Percentiles rank a stretch among this genome's conserved stretches.
Conservation (phyloP, 2,888 invertebrate genomes). For the Macrostomum cliftonense region DNA sequence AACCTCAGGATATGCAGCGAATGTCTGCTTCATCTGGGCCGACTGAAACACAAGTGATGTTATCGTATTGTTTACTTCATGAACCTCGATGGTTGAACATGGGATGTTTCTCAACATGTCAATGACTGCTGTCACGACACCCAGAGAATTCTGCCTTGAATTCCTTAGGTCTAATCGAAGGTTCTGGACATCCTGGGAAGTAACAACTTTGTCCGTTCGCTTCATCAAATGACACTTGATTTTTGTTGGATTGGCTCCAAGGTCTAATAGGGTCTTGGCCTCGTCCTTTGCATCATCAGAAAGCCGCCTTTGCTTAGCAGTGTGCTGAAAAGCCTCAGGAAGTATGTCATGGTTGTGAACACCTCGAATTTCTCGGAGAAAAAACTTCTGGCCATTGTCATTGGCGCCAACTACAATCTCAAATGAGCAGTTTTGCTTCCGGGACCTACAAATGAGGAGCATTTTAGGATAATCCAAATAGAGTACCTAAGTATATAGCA, state of each 20-base stretch:
- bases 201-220: background rate
- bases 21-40: background rate
- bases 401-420: too few relatives aligned
- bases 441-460: too few relatives aligned
- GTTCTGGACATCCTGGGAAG: background rate
- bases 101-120: background rate
- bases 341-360: too few relatives aligned
- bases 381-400: too few relatives aligned
- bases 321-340: too few relatives aligned
- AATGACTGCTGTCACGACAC: background rate
- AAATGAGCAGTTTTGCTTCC: too few relatives aligned
- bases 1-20: background rate
- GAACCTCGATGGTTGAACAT: background rate
- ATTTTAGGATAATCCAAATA: too few relatives aligned
- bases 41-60: background rate
- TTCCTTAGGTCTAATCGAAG: background rate
- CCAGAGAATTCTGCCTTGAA: background rate
- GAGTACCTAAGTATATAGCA: too few relatives aligned
- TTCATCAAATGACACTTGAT: background rate
- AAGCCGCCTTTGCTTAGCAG: too few relatives aligned
- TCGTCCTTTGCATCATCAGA: too few relatives aligned
- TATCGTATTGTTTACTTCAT: background rate
- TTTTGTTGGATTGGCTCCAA: slow-evolving; percentile 3
- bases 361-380: too few relatives aligned
- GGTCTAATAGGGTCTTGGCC: too few relatives aligned